Evolutionary conservation across 2,113 vertebrate genomes (phyloP).

Genomic region (Jaculus jaculus): DNA sequence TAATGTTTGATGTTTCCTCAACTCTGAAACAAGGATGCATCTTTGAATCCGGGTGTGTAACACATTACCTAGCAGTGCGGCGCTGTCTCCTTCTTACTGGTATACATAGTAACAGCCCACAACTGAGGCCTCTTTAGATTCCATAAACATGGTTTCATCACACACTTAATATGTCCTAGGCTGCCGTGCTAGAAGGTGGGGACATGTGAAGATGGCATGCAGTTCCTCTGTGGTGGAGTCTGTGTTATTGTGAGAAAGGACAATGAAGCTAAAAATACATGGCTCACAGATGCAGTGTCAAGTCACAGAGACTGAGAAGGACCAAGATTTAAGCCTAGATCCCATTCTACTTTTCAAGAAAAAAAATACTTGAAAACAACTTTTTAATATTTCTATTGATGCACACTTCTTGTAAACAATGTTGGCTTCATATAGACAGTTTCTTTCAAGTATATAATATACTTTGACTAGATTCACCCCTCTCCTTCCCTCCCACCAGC

Average conservation of each 20-base stretch:
- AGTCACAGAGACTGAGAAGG: not conserved
- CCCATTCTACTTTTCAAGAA: not conserved
- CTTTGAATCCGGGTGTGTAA: not conserved
- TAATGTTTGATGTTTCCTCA: constrained; percentile 20
- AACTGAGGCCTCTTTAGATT: not conserved
- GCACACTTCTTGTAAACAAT: too few species aligned
- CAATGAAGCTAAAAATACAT: not conserved
- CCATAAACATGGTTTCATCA: not conserved
- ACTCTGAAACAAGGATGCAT: not conserved
- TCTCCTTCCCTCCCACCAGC: too few species aligned
- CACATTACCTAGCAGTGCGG: not conserved
- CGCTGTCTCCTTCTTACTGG: not conserved
- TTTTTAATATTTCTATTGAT: not conserved
- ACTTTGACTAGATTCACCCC: too few species aligned
- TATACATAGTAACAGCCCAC: not conserved
- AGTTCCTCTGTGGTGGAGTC: not conserved
- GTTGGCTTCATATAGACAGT: too few species aligned
- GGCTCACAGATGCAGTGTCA: not conserved
- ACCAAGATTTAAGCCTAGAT: not conserved
- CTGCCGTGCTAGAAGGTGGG: not conserved
- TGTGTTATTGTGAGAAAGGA: not conserved
- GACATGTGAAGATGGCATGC: not conserved
- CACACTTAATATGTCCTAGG: not conserved
- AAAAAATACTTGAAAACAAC: not conserved
- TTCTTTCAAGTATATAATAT: too few species aligned